Percentiles rank a stretch among this genome's conserved stretches.
These are phyloP conservation scores for Paratilapia polleni DNA, from an alignment of 2,113 vertebrate genomes.

Conservation along the genomic window DNA sequence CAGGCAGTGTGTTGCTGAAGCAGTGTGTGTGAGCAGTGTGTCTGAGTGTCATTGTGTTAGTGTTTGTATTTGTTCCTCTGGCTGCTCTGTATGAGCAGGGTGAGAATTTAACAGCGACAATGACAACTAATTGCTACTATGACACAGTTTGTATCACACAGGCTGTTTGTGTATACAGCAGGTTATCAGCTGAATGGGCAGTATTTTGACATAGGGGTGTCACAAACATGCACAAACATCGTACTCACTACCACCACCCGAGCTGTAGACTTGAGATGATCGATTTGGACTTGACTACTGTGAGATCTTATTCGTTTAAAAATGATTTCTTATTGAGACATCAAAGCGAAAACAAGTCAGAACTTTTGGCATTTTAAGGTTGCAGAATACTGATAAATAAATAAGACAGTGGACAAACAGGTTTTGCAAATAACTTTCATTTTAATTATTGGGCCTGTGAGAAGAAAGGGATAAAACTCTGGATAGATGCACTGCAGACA, in stretches of 20 bases:
- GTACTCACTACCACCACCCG: neutral
- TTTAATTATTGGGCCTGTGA: neutral
- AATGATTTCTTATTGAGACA: neutral
- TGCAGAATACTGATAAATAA: neutral
- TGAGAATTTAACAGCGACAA: slow-evolving; percentile 14
- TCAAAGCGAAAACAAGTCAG: neutral
- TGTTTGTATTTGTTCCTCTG: slow-evolving; percentile 10
- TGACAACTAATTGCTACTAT: neutral
- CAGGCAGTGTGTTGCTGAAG: slow-evolving; percentile 15
- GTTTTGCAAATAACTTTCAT: neutral
- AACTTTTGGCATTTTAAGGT: neutral
- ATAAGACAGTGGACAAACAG: neutral
- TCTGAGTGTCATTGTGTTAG: neutral
- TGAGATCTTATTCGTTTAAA: neutral
- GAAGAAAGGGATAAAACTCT: too few species aligned
- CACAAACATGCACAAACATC: neutral
- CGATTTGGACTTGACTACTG: neutral
- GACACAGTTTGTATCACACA: neutral
- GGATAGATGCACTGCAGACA: neutral
- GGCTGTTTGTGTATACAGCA: slow-evolving; percentile 10
- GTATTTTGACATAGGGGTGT: too few species aligned
- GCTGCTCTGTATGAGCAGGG: neutral
- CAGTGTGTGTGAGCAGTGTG: neutral
- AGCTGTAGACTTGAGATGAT: neutral
- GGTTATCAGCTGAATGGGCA: neutral